Conservation (phyloP, 2,797 vertebrate species). For the Fistularia commersonii region DNA sequence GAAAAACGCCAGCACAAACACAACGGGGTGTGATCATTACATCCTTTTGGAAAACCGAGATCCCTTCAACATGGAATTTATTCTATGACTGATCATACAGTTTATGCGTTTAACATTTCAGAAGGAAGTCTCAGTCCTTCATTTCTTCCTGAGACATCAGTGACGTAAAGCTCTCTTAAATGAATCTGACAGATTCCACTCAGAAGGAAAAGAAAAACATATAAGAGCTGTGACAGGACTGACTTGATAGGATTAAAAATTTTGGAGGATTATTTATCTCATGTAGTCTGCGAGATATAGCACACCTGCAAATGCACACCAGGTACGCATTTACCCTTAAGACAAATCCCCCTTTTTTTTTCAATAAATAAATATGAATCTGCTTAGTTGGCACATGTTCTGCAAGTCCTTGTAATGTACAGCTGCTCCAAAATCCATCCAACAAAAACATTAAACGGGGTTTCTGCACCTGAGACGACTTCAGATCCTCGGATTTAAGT, state of each 20-base stretch:
- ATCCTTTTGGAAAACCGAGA: slow-evolving; percentile 12
- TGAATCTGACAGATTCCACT: slow-evolving; percentile 42
- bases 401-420: slow-evolving; percentile 6
- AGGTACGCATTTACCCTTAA: slow-evolving; percentile 5
- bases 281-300: slow-evolving; percentile 23
- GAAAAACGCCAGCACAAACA: background rate
- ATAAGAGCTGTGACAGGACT: slow-evolving; percentile 38
- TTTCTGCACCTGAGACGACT: slow-evolving; percentile 10
- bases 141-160: slow-evolving; percentile 14
- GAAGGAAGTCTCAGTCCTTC: slow-evolving; percentile 7
- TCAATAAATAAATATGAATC: slow-evolving; percentile 10
- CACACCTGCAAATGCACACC: slow-evolving; percentile 28
- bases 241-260: slow-evolving; percentile 54
- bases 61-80: slow-evolving; percentile 19
- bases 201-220: slow-evolving; percentile 24
- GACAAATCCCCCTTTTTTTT: slow-evolving; percentile 9
- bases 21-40: slow-evolving; percentile 5
- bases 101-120: slow-evolving; percentile 15
- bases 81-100: slow-evolving; percentile 17
- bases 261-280: slow-evolving; percentile 50
- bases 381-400: slow-evolving; percentile 9
- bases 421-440: slow-evolving; percentile 6
- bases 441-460: slow-evolving; percentile 3
- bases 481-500: slow-evolving; percentile 14
- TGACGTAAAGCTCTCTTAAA: slow-evolving; percentile 38